Base-by-base conservation (phyloP, 2,888 invertebrate genomes). In the Glyphotaelius pellucidus region DNA sequence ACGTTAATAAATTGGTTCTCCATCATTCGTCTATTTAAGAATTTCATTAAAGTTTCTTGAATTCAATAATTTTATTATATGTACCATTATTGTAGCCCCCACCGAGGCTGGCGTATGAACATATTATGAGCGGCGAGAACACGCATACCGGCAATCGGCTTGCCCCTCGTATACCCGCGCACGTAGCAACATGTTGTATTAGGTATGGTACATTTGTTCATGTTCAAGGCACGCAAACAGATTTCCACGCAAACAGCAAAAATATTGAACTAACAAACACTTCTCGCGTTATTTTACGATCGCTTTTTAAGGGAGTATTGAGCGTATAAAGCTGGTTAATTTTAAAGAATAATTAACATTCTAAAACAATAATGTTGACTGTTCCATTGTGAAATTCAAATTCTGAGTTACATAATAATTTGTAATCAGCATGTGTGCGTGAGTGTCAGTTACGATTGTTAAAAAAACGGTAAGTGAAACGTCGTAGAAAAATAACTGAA, bases 191-290 rank as follows among this genome's bases (percentile, higher is more conserved):
- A 67, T 67, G 67, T 67, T 67, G 67, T 67, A 25, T 67, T 67
- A 47, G 14, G 47, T 15, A 47, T 47, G 47, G 47, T 47, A 47
- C 47, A 47, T 47, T 47, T 47, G 47, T 47, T 15, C 47, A 67
- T 67, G 67, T 67, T 25, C 67, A 67, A 67, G 81, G 31, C 81
- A 81, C 81, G 81, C 81, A 81, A 81, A 67, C 81, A 30, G 81
- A 81, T 81, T 81, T 31, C 32, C 81, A 81, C 81, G 81, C 81
- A 81, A 81, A 81, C 81, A 47, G 81, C 30, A 30, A 30, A 30
- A 81, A 81, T 81, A 81, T 81, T 81, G 81, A 81, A 81, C 80
- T 80, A 80, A 80, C 81, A 81, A 81, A 81, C 81, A 81, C 31
- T 30, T 81, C 81, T 67, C 81, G 81, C 32, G 81, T 81, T 81